Evolutionary conservation across 2,113 vertebrate species (phyloP).

Genomic region (Lanius collurio): DNA sequence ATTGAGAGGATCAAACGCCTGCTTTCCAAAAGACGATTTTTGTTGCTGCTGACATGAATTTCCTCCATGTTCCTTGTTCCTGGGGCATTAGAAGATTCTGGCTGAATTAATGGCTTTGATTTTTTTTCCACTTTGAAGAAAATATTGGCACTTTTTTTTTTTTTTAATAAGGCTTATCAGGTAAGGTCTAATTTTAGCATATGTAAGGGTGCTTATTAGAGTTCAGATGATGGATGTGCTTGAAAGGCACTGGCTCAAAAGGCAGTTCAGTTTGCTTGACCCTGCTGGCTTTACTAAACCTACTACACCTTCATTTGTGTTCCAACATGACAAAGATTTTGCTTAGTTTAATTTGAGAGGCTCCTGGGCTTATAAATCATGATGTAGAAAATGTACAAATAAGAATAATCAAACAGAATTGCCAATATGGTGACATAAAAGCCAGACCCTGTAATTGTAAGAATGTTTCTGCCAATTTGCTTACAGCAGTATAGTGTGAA

Average conservation of each 20-base stretch:
- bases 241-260: not conserved
- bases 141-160: not conserved
- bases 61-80: not conserved
- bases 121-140: conserved; percentile 3
- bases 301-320: not conserved
- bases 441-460: not conserved
- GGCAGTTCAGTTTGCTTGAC: not conserved
- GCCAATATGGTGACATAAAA: not conserved
- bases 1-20: conserved; percentile 25
- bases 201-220: not conserved
- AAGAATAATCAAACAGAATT: not conserved
- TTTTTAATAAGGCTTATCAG: not conserved
- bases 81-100: not conserved
- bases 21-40: not conserved
- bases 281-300: not conserved
- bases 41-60: not conserved
- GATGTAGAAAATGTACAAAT: not conserved
- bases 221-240: not conserved
- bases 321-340: not conserved
- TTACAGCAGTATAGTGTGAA: not conserved
- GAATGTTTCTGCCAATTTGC: not conserved
- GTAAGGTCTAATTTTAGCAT: not conserved
- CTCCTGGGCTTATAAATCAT: not conserved
- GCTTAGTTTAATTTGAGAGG: not conserved
- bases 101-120: not conserved